Evolutionary conservation across 1,140 invertebrate species (phyloP).

Genomic region (Onthophagus taurus): DNA sequence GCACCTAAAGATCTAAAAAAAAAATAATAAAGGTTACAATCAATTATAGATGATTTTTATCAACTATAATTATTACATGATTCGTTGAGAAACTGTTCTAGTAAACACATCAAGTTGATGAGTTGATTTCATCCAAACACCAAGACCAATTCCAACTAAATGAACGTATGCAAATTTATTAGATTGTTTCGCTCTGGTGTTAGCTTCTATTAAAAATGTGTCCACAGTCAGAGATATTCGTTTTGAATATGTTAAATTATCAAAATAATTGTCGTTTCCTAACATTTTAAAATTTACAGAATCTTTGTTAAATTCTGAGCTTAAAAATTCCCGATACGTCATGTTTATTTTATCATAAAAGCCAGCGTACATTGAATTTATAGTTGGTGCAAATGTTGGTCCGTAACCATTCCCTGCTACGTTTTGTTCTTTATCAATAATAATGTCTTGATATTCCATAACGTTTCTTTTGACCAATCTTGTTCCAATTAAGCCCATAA

Average conservation of each 20-base stretch:
- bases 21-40: background rate
- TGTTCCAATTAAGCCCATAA: constrained; percentile 39
- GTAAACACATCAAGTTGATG: constrained; percentile 42
- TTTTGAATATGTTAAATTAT: constrained; percentile 31
- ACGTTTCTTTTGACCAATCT: constrained; percentile 36
- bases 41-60: background rate
- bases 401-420: constrained; percentile 37
- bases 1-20: constrained; percentile 14
- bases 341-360: constrained; percentile 26
- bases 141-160: constrained; percentile 41
- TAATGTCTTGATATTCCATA: constrained; percentile 43
- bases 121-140: constrained; percentile 40
- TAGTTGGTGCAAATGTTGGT: constrained; percentile 34
- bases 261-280: constrained; percentile 22
- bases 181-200: constrained; percentile 24
- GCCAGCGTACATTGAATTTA: constrained; percentile 30
- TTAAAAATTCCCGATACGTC: constrained; percentile 18
- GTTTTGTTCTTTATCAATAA: constrained; percentile 39
- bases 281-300: constrained; percentile 5
- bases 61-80: constrained; percentile 29
- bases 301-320: constrained; percentile 10
- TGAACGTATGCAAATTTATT: constrained; percentile 30
- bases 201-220: constrained; percentile 29
- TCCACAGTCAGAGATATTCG: constrained; percentile 30
- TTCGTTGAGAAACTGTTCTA: constrained; percentile 38